A percentile compares a stretch with the other conserved stretches of the same genome.
Conservation (phyloP, 2,797 vertebrate species). For the Bovichtus variegatus region DNA sequence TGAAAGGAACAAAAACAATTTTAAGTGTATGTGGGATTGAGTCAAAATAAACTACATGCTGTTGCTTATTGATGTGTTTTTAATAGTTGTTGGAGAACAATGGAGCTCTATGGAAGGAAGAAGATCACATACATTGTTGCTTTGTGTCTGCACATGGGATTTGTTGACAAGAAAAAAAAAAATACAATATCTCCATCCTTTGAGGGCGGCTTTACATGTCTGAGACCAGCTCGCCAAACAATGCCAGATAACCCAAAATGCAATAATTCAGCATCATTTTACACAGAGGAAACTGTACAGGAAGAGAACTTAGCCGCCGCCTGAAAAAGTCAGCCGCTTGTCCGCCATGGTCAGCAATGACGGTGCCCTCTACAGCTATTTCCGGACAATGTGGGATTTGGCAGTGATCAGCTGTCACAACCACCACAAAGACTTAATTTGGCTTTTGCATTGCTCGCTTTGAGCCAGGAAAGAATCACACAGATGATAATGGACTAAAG, state of each 20-base stretch:
- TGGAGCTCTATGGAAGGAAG: too few relatives aligned
- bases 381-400: neutral
- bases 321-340: neutral
- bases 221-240: too few relatives aligned
- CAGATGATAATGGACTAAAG: neutral
- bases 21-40: too few relatives aligned
- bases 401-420: conserved; percentile 4
- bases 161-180: neutral
- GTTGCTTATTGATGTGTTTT: too few relatives aligned
- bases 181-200: neutral
- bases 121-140: neutral
- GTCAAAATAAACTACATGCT: too few relatives aligned
- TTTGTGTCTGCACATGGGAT: neutral
- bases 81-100: too few relatives aligned
- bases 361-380: neutral
- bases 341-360: conserved; percentile 8
- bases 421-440: conserved; percentile 7
- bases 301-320: neutral
- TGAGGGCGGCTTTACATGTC: neutral
- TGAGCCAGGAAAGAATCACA: neutral
- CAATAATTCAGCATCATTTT: too few relatives aligned
- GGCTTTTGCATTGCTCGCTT: too few relatives aligned
- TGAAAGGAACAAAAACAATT: too few relatives aligned
- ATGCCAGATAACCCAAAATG: too few relatives aligned
- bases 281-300: neutral